phyloP scores from a whole-genome alignment of 2,888 invertebrate species.

The Scaptomyza cyrtandrae region DNA sequence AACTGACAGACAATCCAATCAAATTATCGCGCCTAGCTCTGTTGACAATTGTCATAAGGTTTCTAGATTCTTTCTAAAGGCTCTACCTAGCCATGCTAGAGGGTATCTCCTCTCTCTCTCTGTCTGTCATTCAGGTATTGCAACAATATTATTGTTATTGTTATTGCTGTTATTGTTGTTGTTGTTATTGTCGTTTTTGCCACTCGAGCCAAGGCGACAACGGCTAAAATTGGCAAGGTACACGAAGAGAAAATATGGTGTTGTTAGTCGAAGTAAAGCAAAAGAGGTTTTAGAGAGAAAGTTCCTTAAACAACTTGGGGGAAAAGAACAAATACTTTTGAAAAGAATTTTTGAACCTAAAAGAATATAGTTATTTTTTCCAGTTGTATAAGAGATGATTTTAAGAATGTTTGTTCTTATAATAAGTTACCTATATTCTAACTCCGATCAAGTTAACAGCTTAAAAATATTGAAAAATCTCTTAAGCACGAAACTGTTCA shows the following conservation, averaged over 20 bases:
- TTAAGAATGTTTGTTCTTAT: too few relatives aligned
- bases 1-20: constrained; percentile 82
- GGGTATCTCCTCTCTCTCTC: constrained; percentile 2
- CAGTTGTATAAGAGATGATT: too few relatives aligned
- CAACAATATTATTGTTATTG: constrained; percentile 58
- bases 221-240: constrained; percentile 49
- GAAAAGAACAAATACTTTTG: too few relatives aligned
- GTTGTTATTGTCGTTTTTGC: constrained; percentile 30
- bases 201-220: constrained; percentile 68
- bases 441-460: too few relatives aligned
- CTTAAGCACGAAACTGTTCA: too few relatives aligned
- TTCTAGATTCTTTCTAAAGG: constrained; percentile 21
- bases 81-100: constrained; percentile 31
- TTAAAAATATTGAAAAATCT: too few relatives aligned
- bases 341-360: too few relatives aligned
- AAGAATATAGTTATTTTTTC: too few relatives aligned
- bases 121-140: constrained; percentile 65
- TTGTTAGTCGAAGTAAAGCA: background rate
- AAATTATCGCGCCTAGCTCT: constrained; percentile 82
- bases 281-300: too few relatives aligned
- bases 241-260: background rate
- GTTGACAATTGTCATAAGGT: constrained; percentile 61
- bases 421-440: too few relatives aligned
- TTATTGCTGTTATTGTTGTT: constrained; percentile 47
- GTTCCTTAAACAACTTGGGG: too few relatives aligned